A percentile compares a stretch with the other conserved stretches of the same genome.
Evolutionary conservation across 2,797 vertebrate genomes (phyloP).

Genomic region (Alcedo atthis): DNA sequence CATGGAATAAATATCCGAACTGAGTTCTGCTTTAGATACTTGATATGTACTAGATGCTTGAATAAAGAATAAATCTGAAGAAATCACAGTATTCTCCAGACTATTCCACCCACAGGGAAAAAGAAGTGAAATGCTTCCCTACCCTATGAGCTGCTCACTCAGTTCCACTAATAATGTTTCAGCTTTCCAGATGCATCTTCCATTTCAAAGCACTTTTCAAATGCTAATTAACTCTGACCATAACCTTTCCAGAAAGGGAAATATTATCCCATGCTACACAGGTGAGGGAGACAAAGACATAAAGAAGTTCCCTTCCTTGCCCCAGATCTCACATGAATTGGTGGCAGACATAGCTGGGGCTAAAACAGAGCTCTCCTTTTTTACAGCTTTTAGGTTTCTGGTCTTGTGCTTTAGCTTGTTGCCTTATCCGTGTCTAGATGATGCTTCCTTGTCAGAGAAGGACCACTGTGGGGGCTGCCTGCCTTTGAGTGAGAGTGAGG

Average conservation of each 20-base stretch:
- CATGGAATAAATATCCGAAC: background rate
- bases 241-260: constrained; percentile 30
- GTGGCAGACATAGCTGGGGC: background rate
- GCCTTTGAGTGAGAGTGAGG: background rate
- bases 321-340: background rate
- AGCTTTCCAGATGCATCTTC: constrained; percentile 35
- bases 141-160: background rate
- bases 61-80: constrained; percentile 33
- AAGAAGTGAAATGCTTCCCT: background rate
- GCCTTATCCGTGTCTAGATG: constrained; percentile 7
- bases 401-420: background rate
- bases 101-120: background rate
- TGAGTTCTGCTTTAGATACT: background rate
- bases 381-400: background rate
- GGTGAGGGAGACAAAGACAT: background rate
- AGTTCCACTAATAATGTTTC: background rate
- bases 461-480: background rate
- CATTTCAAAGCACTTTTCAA: constrained; percentile 64
- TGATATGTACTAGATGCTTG: background rate
- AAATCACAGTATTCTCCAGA: background rate
- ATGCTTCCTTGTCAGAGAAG: background rate
- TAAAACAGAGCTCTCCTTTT: background rate
- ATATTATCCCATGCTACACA: constrained; percentile 12
- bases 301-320: background rate
- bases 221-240: constrained; percentile 28